Evolutionary conservation across 2,113 vertebrate genomes (phyloP), one percentile per base, ranked within the genome.

Genomic region (Boleophthalmus pectinirostris): DNA sequence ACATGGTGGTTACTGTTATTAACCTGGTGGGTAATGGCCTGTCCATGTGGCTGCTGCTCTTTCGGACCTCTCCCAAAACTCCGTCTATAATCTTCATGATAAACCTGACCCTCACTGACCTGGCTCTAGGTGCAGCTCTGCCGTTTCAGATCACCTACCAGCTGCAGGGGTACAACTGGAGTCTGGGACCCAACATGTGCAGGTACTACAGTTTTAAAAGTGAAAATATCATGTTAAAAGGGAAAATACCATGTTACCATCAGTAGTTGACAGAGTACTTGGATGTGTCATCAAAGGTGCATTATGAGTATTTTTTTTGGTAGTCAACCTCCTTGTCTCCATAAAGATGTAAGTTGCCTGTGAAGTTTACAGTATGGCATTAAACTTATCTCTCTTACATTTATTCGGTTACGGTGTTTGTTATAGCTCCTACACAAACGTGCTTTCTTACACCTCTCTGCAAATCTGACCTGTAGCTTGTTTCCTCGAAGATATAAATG

Each of bases 11-110:
- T 82, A 94, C 89, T 0, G 0, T 82, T 3, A 78, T 97, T 11
- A 97, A 94, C 88, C 88, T 98, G 63, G 88, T 91, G 0, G 96
- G 95, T 1, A 98, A 99, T 20, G 73, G 94, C 0, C 82, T 96
- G 49, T 96, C 96, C 2, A 90, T 99, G 72, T 97, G 95, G 95
- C 90, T 98, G 1, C 93, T 99, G 7, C 69, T 92, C 61, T 92
- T 92, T 0, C 93, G 91, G 74, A 95, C 96, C 56, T 92, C 92
- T 21, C 96, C 97, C 13, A 94, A 93, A 82, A 95, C 94, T 0
- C 87, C 96, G 1, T 95, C 96, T 15, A 91, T 95, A 69, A 94
- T 98, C 82, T 96, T 97, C 88, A 98, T 99, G 97, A 97, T 98
- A 74, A 96, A 99, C 81, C 93, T 99, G 24, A 97, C 95, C 70